Base-by-base conservation (phyloP, 2,113 vertebrate genomes). In the Dinomys branickii region DNA sequence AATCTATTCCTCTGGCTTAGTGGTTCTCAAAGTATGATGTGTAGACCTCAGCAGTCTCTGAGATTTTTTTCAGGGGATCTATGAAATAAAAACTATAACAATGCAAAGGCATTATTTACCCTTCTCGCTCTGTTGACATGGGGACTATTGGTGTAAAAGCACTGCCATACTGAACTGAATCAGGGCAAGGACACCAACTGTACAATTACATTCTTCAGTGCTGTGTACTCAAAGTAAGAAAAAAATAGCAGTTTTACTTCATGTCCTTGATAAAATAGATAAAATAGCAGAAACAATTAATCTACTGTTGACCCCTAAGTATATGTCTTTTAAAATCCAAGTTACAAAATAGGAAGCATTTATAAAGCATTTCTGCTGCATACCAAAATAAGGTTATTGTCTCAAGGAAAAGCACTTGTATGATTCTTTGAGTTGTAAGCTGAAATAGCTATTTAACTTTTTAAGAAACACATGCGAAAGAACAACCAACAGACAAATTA, bases 71-170 rank as follows among this genome's bases (percentile, higher is more conserved):
- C 24, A 5, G 61, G 47, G 19, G 26, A 24, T 59, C 20, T 41
- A 91, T 88, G 41, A 87, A 91, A 77, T 82, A 75, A 96, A 94
- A 94, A 77, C 71, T 65, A 22, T 73, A 88, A 80, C 77, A 94
- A 28, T 58, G 80, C 13, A 28, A 83, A 78, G 26, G 78, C n/a
- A 87, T 20, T 44, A 73, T 88, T 84, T 95, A 52, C 24, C 54
- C 56, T 94, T 63, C 24, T 85, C 26, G 77, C 24, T 54, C 24
- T 75, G 6, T 38, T 91, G 56, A 89, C n/a, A 88, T 13, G 84
- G 69, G 35, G 58, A 87, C 26, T 73, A 22, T 59, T 14, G 10
- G 58, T 77, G 5, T 38, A 91, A 86, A 85, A 87, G 38, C 75
- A 80, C 28, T 7, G 24, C 22, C 52, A 24, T 56, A 17, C 41